Percentiles rank a stretch among this genome's conserved stretches.
Conservation (phyloP, 2,113 vertebrate genomes). For the Lagopus muta region DNA sequence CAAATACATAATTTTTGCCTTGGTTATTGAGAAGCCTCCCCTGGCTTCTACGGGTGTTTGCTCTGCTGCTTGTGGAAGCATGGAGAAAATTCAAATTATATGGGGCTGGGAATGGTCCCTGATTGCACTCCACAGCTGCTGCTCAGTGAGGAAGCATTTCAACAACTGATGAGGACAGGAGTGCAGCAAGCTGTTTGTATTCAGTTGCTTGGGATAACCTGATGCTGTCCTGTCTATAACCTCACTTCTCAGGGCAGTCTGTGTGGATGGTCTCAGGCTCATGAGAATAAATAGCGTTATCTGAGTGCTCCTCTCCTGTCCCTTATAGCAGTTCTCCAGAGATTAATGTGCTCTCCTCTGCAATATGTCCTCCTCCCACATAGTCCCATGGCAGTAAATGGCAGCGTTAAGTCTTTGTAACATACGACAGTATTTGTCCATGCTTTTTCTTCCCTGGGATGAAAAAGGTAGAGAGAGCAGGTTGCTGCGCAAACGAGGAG, state of each 20-base stretch:
- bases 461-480: neutral
- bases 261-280: neutral
- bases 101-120: neutral
- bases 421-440: neutral
- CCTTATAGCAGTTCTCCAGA: neutral
- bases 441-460: neutral
- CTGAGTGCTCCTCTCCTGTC: neutral
- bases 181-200: neutral
- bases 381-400: neutral
- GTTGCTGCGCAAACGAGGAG: neutral
- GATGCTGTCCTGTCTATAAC: neutral
- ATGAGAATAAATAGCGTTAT: neutral
- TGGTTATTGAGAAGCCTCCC: neutral
- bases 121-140: neutral
- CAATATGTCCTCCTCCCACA: neutral
- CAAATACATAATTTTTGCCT: accelerated
- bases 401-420: neutral
- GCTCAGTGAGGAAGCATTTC: neutral
- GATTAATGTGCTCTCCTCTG: neutral
- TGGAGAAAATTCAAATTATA: accelerated
- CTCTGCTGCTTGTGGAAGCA: neutral
- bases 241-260: neutral
- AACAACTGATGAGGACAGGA: neutral
- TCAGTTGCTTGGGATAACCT: neutral
- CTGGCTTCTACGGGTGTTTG: neutral